phyloP scores from a whole-genome alignment of 2,888 invertebrate genomes.

The Tachina grossa region DNA sequence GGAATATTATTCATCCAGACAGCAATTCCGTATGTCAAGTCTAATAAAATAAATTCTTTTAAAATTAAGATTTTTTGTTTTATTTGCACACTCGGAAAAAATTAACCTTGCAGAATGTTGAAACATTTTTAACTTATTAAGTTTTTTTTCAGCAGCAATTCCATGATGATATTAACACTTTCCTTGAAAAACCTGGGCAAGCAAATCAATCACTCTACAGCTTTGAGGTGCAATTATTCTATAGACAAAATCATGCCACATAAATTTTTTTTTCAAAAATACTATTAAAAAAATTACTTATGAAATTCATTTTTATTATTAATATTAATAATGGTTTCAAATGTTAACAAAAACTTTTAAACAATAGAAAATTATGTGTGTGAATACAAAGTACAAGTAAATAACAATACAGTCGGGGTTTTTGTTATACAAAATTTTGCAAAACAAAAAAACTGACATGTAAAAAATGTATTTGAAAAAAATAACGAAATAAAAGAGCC shows the following conservation, averaged over 20 bases:
- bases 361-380: constrained; percentile 32
- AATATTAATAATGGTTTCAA: constrained; percentile 56
- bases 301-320: constrained; percentile 2
- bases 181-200: not conserved
- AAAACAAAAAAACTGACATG: constrained; percentile 43
- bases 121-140: too few species aligned
- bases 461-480: constrained; percentile 3
- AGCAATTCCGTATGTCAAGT: not conserved
- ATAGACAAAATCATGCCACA: not conserved
- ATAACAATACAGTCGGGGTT: not conserved
- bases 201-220: not conserved
- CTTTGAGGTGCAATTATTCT: not conserved
- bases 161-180: too few species aligned
- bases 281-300: not conserved
- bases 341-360: constrained; percentile 27
- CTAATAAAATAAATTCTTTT: too few species aligned
- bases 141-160: too few species aligned
- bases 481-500: not conserved
- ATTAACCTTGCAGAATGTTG: too few species aligned
- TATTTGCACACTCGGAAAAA: too few species aligned
- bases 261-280: not conserved
- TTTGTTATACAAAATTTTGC: not conserved
- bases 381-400: constrained; percentile 2
- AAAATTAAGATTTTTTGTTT: too few species aligned
- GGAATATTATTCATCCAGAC: not conserved